Percentiles rank a stretch among this genome's conserved stretches.
phyloP scores from a whole-genome alignment of 2,797 vertebrate genomes.

The Hyperoplus immaculatus region DNA sequence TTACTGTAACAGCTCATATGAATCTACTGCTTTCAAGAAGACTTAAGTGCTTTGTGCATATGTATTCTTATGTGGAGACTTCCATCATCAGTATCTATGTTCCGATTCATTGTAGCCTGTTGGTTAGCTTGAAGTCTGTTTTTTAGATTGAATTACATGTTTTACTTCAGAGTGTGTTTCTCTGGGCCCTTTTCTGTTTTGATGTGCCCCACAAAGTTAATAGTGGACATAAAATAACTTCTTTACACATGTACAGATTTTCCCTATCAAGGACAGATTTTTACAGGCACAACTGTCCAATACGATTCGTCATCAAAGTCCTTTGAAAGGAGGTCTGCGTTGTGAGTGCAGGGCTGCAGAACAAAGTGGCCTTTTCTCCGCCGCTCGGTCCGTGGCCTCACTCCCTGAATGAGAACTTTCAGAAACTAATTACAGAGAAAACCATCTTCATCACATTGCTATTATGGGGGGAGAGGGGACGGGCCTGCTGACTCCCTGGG shows the following conservation, averaged over 20 bases:
- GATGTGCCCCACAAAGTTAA: slow-evolving; percentile 17
- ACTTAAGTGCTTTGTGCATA: neutral
- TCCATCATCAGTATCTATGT: slow-evolving; percentile 23
- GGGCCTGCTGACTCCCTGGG: slow-evolving; percentile 78
- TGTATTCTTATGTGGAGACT: neutral
- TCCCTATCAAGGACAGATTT: slow-evolving; percentile 12
- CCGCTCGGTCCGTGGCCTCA: slow-evolving; percentile 68
- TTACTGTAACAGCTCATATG: slow-evolving; percentile 17
- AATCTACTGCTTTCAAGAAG: slow-evolving; percentile 6
- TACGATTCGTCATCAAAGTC: slow-evolving; percentile 48
- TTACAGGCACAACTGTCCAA: slow-evolving; percentile 35
- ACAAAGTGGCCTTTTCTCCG: slow-evolving; percentile 76
- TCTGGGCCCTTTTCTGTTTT: neutral
- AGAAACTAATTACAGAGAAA: slow-evolving; percentile 87
- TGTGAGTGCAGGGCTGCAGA: slow-evolving; percentile 69
- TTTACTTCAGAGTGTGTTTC: neutral
- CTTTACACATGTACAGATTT: slow-evolving; percentile 3
- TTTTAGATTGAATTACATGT: neutral
- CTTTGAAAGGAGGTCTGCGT: slow-evolving; percentile 58
- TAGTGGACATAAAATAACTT: neutral
- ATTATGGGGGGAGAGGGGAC: slow-evolving; percentile 81
- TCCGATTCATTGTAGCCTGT: neutral
- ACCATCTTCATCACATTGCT: slow-evolving; percentile 88
- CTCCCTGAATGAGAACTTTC: slow-evolving; percentile 84
- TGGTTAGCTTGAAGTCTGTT: neutral